Base-by-base conservation (phyloP, 1,140 invertebrate species). In the Leptinotarsa undecemlineata region DNA sequence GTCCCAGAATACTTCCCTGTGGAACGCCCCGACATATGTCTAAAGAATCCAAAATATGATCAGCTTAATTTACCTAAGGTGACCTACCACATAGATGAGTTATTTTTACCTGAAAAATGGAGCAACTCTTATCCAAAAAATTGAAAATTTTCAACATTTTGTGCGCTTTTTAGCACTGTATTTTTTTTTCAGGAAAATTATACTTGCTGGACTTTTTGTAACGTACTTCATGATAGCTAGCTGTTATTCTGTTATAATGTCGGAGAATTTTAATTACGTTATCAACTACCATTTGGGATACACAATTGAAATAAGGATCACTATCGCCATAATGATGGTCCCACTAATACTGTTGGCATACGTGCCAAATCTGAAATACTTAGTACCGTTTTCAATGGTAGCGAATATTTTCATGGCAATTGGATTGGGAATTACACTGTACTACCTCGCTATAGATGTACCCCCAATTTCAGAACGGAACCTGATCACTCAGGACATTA, bases 191-290 rank as follows among this genome's bases (percentile, higher is more conserved):
- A 89, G 88, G 78, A 80, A 88, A 73, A 87, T 89, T 23, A 90
- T 92, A 57, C 79, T 89, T 42, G 85, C 89, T 61, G 88, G 90
- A 71, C 83, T 92, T 20, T 95, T 95, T 77, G 81, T 91, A 15
- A 94, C 93, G 2, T 95, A 95, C 83, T 95, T 92, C 79, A 91
- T 92, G 23, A 95, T 93, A n/a, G 94, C 93, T 87, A 94, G 92
- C 67, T 93, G 93, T 3, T 95, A 95, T 79, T 90, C 92, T 1
- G 93, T 95, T 0, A 93, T 95, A 76, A 90, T 94, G 57, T 92
- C 92, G 0, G 88, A 87, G 71, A 94, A 94, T 79, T 91, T 95
- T 74, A 81, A 90, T 73, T 89, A 92, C 83, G 89, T 91, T 81
- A 87, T 90, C 4, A 84, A 85, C 0, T 78, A 90, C 80, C 89